These are phyloP conservation scores for Sarcophaga peregrina DNA, from an alignment of 1,140 invertebrate species.

Conservation along the genomic window DNA sequence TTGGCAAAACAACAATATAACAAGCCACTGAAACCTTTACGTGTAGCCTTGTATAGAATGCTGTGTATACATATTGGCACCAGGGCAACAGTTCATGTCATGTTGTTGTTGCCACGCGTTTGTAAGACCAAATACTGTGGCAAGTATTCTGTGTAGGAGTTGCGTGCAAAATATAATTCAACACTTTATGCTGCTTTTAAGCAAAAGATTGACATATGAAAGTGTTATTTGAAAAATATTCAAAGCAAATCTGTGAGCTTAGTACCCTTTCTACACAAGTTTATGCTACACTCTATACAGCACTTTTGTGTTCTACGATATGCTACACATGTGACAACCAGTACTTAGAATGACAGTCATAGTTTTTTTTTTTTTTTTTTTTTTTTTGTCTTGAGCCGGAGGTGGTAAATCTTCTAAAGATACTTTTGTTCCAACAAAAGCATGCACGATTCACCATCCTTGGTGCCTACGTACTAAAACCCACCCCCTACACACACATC, in stretches of 20 bases:
- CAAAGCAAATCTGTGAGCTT: neutral
- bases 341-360: neutral
- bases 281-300: neutral
- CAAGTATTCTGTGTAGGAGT: neutral
- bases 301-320: neutral
- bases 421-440: too few relatives aligned
- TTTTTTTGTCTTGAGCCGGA: too few relatives aligned
- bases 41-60: neutral
- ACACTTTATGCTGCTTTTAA: neutral
- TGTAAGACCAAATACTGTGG: conserved; percentile 1
- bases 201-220: neutral
- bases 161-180: neutral
- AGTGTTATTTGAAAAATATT: neutral
- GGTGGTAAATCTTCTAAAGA: too few relatives aligned
- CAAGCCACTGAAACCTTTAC: neutral
- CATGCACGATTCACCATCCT: too few relatives aligned
- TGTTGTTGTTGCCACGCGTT: neutral
- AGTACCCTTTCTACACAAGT: neutral
- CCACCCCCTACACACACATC: too few relatives aligned
- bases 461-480: too few relatives aligned
- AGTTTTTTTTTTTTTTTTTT: too few relatives aligned
- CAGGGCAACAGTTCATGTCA: neutral
- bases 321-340: neutral
- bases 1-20: neutral
- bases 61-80: neutral